These are phyloP conservation scores for Acromyrmex charruanus DNA, from an alignment of 1,140 invertebrate species.

Conservation along the genomic window DNA sequence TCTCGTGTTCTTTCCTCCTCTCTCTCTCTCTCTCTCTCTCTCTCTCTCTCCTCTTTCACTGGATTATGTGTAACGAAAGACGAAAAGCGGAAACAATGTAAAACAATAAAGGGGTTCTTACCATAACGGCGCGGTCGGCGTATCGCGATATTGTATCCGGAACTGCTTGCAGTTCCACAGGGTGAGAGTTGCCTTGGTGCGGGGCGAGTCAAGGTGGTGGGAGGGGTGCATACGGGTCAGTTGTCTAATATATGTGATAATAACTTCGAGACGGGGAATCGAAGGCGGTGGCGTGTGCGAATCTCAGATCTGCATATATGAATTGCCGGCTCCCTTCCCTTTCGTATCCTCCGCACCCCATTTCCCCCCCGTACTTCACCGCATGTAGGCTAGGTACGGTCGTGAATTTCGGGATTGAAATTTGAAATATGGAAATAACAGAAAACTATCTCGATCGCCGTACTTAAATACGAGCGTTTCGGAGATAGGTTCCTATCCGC, in stretches of 20 bases:
- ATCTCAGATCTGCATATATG: conserved; percentile 82
- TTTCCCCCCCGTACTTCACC: neutral
- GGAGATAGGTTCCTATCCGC: neutral
- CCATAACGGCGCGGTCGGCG: conserved; percentile 77
- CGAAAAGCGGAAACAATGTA: conserved; percentile 81
- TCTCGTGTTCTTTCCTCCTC: neutral
- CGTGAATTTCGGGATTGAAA: conserved; percentile 80
- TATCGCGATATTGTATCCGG: conserved; percentile 79
- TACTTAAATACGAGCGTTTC: conserved; percentile 41
- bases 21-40: neutral
- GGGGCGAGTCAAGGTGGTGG: conserved; percentile 43
- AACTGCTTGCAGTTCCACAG: conserved; percentile 47
- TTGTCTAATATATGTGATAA: conserved; percentile 84
- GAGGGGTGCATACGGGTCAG: conserved; percentile 72
- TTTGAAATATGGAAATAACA: conserved; percentile 81
- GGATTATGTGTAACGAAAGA: conserved; percentile 65
- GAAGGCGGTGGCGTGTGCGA: conserved; percentile 76
- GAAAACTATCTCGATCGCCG: conserved; percentile 72
- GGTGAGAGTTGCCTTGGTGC: conserved; percentile 33
- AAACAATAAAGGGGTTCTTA: conserved; percentile 82
- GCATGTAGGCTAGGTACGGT: conserved; percentile 20
- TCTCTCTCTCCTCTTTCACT: neutral
- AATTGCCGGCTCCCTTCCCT: conserved; percentile 69
- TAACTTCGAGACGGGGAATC: conserved; percentile 79
- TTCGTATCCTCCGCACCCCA: neutral